phyloP scores from a whole-genome alignment of 1,140 invertebrate species.

The Drosophila baimaii region DNA sequence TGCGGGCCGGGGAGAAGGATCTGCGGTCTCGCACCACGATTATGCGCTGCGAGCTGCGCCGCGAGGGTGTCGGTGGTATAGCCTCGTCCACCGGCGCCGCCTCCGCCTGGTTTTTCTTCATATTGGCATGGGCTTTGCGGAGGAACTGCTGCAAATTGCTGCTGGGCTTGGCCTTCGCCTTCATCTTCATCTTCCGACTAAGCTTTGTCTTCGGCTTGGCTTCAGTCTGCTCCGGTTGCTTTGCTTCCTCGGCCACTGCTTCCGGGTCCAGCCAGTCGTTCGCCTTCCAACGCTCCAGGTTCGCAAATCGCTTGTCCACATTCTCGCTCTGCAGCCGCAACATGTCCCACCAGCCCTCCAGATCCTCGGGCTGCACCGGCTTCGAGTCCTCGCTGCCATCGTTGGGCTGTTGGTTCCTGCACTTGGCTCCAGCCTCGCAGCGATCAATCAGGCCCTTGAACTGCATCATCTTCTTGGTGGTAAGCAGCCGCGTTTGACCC shows the following conservation, averaged over 20 bases:
- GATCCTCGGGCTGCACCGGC: slow-evolving; percentile 87
- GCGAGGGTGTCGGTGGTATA: neutral
- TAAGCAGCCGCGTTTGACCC: slow-evolving; percentile 88
- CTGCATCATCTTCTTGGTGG: slow-evolving; percentile 88
- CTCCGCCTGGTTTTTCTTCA: slow-evolving; percentile 46
- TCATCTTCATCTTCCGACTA: slow-evolving; percentile 39
- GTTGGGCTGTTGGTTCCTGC: slow-evolving; percentile 16
- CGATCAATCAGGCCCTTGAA: slow-evolving; percentile 87
- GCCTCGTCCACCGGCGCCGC: neutral
- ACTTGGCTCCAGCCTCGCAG: slow-evolving; percentile 85
- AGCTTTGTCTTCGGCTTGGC: slow-evolving; percentile 37
- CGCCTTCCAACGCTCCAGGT: slow-evolving; percentile 84
- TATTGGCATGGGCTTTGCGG: slow-evolving; percentile 61
- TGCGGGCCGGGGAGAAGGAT: slow-evolving; percentile 62
- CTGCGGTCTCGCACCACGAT: slow-evolving; percentile 65
- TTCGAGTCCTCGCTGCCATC: slow-evolving; percentile 85
- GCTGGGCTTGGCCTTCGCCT: slow-evolving; percentile 54
- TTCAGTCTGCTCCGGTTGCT: neutral
- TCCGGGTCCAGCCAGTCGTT: slow-evolving; percentile 86
- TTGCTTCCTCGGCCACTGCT: slow-evolving; percentile 18
- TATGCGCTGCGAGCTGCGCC: slow-evolving; percentile 11
- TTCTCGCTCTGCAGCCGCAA: slow-evolving; percentile 87
- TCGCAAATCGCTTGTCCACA: slow-evolving; percentile 86
- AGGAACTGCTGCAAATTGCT: slow-evolving; percentile 64
- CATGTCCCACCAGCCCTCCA: slow-evolving; percentile 92